Conservation (phyloP, 2,113 vertebrate genomes). For the Sclerurus mexicanus region DNA sequence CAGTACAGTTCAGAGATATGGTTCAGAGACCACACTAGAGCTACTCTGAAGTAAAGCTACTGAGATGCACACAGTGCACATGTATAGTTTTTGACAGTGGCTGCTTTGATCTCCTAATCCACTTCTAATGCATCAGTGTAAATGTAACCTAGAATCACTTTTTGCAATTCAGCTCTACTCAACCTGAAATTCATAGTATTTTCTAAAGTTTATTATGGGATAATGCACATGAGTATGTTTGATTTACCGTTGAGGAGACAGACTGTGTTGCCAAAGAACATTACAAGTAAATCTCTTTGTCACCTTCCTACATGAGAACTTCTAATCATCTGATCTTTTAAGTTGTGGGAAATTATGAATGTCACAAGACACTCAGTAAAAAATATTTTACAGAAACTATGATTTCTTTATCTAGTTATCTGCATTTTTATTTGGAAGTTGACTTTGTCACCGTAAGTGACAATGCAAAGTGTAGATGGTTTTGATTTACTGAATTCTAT, state of each 20-base stretch:
- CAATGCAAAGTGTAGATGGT: background rate
- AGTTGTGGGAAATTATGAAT: background rate
- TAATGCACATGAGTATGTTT: background rate
- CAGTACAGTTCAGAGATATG: background rate
- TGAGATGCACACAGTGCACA: background rate
- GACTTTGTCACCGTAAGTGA: background rate
- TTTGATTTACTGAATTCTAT: background rate
- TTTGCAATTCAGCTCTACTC: background rate
- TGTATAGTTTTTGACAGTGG: background rate
- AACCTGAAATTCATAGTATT: background rate
- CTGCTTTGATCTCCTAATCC: background rate
- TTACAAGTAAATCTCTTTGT: background rate
- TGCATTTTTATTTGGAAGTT: background rate
- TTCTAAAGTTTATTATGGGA: background rate
- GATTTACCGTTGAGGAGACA: background rate
- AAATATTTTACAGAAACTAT: background rate
- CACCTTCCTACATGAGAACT: background rate
- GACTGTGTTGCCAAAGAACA: background rate
- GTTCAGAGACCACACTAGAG: background rate
- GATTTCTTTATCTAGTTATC: background rate
- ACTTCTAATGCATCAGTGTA: background rate
- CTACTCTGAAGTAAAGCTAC: background rate
- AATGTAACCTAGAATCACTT: rapidly evolving
- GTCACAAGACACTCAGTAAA: background rate
- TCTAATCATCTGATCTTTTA: background rate